phyloP scores from a whole-genome alignment of 2,888 invertebrate genomes.

The Erebia ligea region DNA sequence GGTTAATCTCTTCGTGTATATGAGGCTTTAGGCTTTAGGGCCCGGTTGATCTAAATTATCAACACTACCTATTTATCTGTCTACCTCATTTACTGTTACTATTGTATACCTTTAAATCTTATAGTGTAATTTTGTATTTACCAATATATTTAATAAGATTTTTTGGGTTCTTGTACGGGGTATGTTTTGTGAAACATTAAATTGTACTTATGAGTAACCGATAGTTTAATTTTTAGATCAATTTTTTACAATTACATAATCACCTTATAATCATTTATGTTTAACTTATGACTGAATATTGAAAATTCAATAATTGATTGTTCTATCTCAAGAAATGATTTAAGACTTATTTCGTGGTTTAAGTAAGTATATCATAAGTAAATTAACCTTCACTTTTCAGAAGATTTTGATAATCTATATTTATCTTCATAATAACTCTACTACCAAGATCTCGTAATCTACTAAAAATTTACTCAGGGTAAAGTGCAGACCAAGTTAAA shows the following conservation, averaged over 20 bases:
- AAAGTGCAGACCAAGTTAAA: too few relatives aligned
- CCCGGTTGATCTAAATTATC: constrained; percentile 47
- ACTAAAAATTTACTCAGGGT: too few relatives aligned
- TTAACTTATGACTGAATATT: too few relatives aligned
- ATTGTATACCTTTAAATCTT: constrained; percentile 66
- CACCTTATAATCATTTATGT: too few relatives aligned
- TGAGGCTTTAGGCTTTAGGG: constrained; percentile 39
- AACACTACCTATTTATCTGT: constrained; percentile 53
- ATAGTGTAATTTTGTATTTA: constrained; percentile 80
- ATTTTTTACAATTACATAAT: not conserved
- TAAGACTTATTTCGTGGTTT: too few relatives aligned
- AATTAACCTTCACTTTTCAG: too few relatives aligned
- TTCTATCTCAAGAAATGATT: too few relatives aligned
- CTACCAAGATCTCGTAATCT: too few relatives aligned
- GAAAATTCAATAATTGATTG: too few relatives aligned
- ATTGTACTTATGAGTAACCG: constrained; percentile 81
- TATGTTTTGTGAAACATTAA: constrained; percentile 82
- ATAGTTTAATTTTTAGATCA: constrained; percentile 67
- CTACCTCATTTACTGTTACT: constrained; percentile 76
- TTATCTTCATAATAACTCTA: too few relatives aligned
- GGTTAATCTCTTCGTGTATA: constrained; percentile 1
- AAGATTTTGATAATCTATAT: too few relatives aligned
- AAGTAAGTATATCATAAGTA: too few relatives aligned
- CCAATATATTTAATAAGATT: constrained; percentile 72
- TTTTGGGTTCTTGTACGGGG: constrained; percentile 78